Percentiles rank a stretch among this genome's conserved stretches.
phyloP scores from a whole-genome alignment of 2,888 invertebrate species.

The Meghimatium bilineatum region DNA sequence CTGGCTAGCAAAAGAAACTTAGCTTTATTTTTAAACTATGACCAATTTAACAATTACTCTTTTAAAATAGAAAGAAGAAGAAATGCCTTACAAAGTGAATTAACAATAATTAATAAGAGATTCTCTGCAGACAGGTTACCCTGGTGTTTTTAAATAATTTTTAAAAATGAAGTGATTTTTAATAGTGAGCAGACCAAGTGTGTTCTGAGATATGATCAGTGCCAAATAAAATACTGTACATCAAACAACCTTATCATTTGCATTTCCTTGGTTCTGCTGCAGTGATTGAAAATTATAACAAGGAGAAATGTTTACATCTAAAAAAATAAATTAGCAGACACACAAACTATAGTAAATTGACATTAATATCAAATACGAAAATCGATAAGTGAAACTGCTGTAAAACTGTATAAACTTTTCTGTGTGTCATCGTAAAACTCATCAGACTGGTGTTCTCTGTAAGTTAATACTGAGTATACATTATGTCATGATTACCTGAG shows the following conservation, averaged over 20 bases:
- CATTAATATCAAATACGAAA: not conserved
- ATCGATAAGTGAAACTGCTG: not conserved
- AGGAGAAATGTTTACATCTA: slow-evolving; percentile 13
- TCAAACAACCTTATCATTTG: slow-evolving; percentile 43
- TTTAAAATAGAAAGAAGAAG: too few relatives aligned
- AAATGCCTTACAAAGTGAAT: not conserved
- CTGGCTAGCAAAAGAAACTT: too few relatives aligned
- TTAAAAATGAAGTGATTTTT: not conserved
- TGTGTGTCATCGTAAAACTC: too few relatives aligned
- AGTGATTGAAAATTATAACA: slow-evolving; percentile 17
- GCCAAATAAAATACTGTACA: not conserved
- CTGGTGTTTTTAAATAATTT: not conserved
- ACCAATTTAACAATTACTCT: too few relatives aligned
- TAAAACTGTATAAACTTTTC: too few relatives aligned
- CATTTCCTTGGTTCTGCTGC: slow-evolving; percentile 48
- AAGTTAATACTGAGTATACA: too few relatives aligned
- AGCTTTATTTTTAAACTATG: too few relatives aligned
- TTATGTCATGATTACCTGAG: too few relatives aligned
- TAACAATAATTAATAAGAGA: not conserved
- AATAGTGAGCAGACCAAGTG: not conserved
- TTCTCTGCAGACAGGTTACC: not conserved
- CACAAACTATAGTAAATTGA: not conserved
- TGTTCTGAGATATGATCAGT: slow-evolving; percentile 17
- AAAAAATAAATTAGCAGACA: slow-evolving; percentile 21
- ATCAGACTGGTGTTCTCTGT: too few relatives aligned